A percentile compares a stretch with the other conserved stretches of the same genome.
Evolutionary conservation across 2,113 vertebrate species (phyloP).

Genomic region (Hyaena hyaena): DNA sequence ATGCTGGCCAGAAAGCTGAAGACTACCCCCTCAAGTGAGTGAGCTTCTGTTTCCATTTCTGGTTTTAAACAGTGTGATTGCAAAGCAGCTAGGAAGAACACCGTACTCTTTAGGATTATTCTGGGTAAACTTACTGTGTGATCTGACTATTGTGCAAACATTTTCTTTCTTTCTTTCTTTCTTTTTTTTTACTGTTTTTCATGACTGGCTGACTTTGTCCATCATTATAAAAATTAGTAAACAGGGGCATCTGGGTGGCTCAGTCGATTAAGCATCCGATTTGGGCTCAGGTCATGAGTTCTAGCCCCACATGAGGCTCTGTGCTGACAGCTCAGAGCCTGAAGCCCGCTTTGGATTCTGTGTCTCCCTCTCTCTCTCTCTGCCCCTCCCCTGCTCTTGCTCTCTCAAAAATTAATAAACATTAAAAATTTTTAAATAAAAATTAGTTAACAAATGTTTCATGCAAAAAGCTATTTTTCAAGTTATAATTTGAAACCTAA

Average conservation of each 20-base stretch:
- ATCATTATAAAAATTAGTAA: background rate
- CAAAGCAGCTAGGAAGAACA: background rate
- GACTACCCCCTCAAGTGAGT: conserved; percentile 87
- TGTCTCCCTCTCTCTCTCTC: no score
- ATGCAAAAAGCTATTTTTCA: background rate
- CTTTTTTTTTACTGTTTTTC: background rate
- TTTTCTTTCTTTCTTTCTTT: background rate
- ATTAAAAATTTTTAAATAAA: no score
- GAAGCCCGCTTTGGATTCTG: no score
- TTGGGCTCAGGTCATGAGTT: no score
- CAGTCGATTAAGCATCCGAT: no score
- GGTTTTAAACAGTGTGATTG: background rate
- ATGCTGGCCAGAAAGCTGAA: conserved; percentile 89
- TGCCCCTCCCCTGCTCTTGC: no score
- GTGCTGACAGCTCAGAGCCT: no score
- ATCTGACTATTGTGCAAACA: background rate
- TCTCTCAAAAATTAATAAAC: no score
- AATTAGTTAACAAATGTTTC: background rate
- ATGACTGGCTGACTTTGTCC: background rate
- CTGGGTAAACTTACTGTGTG: background rate
- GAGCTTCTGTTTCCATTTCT: background rate
- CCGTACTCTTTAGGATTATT: background rate
- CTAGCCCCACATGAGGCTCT: no score
- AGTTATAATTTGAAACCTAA: background rate
- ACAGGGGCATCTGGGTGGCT: no score